These are phyloP conservation scores for Meloidogyne floridensis DNA, from an alignment of 1,140 invertebrate genomes.

Conservation along the genomic window DNA sequence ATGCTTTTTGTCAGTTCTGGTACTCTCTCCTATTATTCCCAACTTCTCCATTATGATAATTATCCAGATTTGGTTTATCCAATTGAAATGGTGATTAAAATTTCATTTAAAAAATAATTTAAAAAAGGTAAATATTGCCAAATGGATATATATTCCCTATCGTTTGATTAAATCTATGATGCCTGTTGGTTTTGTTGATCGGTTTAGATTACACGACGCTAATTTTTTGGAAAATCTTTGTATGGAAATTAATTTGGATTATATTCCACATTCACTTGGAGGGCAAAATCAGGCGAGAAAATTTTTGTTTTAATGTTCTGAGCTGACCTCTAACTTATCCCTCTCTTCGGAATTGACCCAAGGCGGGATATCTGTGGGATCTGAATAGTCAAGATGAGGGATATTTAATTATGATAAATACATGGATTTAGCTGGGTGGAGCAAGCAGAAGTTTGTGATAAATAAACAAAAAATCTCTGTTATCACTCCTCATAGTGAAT, in stretches of 20 bases:
- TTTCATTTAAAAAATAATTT: background rate
- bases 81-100: constrained; percentile 55
- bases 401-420: too few species aligned
- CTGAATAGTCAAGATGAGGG: too few species aligned
- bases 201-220: constrained; percentile 61
- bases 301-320: background rate
- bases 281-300: constrained; percentile 55
- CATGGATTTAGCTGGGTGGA: too few species aligned
- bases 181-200: constrained; percentile 63
- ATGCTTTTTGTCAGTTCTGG: constrained; percentile 64
- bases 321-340: too few species aligned
- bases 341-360: too few species aligned
- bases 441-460: too few species aligned
- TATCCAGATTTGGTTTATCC: constrained; percentile 65
- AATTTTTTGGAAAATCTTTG: constrained; percentile 54
- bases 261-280: constrained; percentile 59
- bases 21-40: constrained; percentile 63
- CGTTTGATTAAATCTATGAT: constrained; percentile 58
- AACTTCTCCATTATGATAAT: constrained; percentile 65
- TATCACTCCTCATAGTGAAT: too few species aligned
- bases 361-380: too few species aligned
- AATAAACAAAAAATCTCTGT: too few species aligned
- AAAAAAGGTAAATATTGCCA: constrained; percentile 57
- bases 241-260: constrained; percentile 55
- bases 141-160: constrained; percentile 64